phyloP scores from a whole-genome alignment of 2,797 vertebrate species.

The Champsocephalus esox region DNA sequence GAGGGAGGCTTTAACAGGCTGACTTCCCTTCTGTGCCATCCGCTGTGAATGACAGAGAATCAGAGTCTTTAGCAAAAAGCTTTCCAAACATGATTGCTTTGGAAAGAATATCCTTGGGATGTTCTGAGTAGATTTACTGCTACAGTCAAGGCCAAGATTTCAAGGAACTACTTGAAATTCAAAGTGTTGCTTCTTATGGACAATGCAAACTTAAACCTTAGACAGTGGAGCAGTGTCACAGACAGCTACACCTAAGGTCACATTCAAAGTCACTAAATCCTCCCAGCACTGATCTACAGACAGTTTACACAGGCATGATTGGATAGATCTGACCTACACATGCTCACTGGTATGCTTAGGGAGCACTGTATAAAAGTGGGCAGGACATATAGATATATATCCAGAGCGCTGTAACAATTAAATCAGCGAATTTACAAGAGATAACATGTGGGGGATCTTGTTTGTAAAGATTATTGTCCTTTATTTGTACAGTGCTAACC shows the following conservation, averaged over 20 bases:
- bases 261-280: constrained; percentile 66
- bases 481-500: neutral
- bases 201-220: constrained; percentile 5
- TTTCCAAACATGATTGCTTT: constrained; percentile 43
- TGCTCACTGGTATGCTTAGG: constrained; percentile 31
- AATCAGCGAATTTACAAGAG: neutral
- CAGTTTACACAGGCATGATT: constrained; percentile 40
- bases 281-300: constrained; percentile 72
- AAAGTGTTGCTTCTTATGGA: constrained; percentile 12
- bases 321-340: constrained; percentile 46
- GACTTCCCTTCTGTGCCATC: constrained; percentile 44
- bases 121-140: constrained; percentile 30
- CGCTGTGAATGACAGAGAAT: constrained; percentile 17
- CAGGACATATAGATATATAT: constrained; percentile 12
- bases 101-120: constrained; percentile 11
- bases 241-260: constrained; percentile 50
- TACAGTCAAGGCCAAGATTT: constrained; percentile 24
- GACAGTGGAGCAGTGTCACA: neutral
- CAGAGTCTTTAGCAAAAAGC: constrained; percentile 22
- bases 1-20: constrained; percentile 56
- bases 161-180: constrained; percentile 30
- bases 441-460: neutral
- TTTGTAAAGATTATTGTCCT: neutral
- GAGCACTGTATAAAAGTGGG: constrained; percentile 14
- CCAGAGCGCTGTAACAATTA: constrained; percentile 3